Base-by-base conservation (phyloP, 2,113 vertebrate species). In the Sorex fumeus region DNA sequence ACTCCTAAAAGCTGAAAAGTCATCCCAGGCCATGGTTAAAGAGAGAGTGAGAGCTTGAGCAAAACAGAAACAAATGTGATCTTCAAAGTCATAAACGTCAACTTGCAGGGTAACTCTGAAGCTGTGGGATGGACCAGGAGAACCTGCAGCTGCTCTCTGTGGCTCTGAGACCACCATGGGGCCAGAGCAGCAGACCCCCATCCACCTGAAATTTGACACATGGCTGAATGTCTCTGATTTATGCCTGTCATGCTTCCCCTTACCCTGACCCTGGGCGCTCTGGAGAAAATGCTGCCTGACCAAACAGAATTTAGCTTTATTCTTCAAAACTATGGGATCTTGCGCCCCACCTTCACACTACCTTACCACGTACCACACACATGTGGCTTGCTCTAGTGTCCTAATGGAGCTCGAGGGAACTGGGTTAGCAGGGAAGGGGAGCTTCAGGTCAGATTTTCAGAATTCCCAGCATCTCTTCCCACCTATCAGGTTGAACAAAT, bases 31-130 rank as follows among this genome's bases (percentile, higher is more conserved):
- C 92, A 97, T 2, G 12, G 70, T 93, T 93, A 95, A 90, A 97
- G 81, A 94, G 91, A 66, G 64, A 60, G n/a, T n/a, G 9, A 90
- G 94, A 94, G 90, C 93, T 94, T 94, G 34, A 96, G 84, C 53
- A 96, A 96, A 98, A 97, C 69, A 97, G 96, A 98, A 98, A 95
- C 95, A 98, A 98, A 97, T 90, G 93, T 32, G 69, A 94, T 92
- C 94, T 96, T 98, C 95, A 97, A 97, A 97, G 87, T 93, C 85
- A 97, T 97, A 97, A 98, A 93, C 96, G 97, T 90, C 92, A 96
- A 88, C 75, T 92, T 95, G 95, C 96, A 86, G 87, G 94, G 95
- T 96, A 87, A 87, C 93, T 97, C 85, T 93, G 95, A 97, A 91
- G 91, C 85, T 70, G 88, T n/a, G 69, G 91, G 95, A 95, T 83